Base-by-base conservation (phyloP, 2,888 invertebrate species). In the Sarcophaga subvicina region DNA sequence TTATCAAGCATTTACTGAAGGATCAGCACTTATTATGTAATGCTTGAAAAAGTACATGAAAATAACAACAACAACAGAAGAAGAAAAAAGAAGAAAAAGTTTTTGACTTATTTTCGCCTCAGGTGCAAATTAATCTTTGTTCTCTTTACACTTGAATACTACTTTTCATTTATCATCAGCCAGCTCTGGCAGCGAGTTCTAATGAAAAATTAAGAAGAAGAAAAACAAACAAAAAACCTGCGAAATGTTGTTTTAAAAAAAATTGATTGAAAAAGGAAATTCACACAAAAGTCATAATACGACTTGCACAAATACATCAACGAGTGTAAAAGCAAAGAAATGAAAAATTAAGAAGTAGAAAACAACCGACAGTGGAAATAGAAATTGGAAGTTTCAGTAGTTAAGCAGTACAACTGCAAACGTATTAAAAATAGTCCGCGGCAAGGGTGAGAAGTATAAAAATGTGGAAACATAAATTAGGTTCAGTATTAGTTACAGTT, bases 111-210 rank as follows among this genome's bases (percentile, higher is more conserved):
- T 75, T 62, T 81, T 79, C 79, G 75, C 81, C 83, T 87, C 87
- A 87, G 87, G 87, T 87, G 87, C 81, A 87, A 84, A 87, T 87
- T 87, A 87, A 87, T 84, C 87, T 84, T 84, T 84, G 79, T 84
- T 82, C 84, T 79, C 63, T 84, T 81, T 87, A 84, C 84, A 87
- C 87, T 81, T 87, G 87, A 84, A 84, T 87, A 76, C 81, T 66
- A 79, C 37, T 87, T 87, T 84, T 87, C 87, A 87, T 87, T 87
- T 84, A 87, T 87, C 87, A 87, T 87, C 81, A 81, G 87, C 79
- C 81, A 79, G 70, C 37, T 37, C 8, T 37, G 59, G 67, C 76
- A 63, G 69, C 14, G 78, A 84, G 78, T 59, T 83, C 66, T n/a
- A 80, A 67, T 45, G 80, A 78, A 75, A 86, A 83, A 71, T 45